Evolutionary conservation across 37 sponge, comb jelly and placozoan species (phyloP), one percentile per base, ranked within the genome.

Genomic region (Agelas oroides): DNA sequence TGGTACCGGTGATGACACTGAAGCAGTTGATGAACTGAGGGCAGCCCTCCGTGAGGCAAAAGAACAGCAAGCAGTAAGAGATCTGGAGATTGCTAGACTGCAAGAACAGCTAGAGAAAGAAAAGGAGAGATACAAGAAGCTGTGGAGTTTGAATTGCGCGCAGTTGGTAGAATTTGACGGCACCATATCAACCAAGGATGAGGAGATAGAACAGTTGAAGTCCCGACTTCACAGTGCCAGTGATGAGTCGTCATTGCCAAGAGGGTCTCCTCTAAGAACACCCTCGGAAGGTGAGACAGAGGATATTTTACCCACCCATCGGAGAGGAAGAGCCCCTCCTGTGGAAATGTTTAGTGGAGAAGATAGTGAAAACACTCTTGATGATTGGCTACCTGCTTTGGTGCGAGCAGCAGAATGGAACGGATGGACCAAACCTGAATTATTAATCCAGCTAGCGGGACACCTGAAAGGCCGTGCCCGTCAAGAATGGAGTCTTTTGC

Each of bases 341-440:
- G 27, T 65, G 14, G 25, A 65, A 27, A n/a, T 24, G 15, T 65
- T 65, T 23, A 24, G 24, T 65, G 67, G 67, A 24, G 30, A 27
- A 24, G 67, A 65, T 24, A 18, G 24, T 24, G 67, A 16, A 25
- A 15, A n/a, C 14, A 27, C 28, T 13, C 25, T 65, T 19, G 67
- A 65, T 65, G 67, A 65, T 25, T 65, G 67, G 67, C n/a, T 65
- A 16, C 67, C 20, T n/a, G 67, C 67, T 15, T 19, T 65, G 67
- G 28, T 24, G 30, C 67, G 25, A 65, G 67, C 58, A 19, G 58
- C 58, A 15, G 58, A 56, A 18, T 56, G 17, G 58, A 15, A 56
- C 58, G 18, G 17, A 18, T 56, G 58, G 15, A 56, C 58, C 58
- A 25, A 24, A 24, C 13, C n/a, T 65, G 67, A 65, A 25, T 14